Base-by-base conservation (phyloP, 2,888 invertebrate species). In the Notocelia uddmanniana region DNA sequence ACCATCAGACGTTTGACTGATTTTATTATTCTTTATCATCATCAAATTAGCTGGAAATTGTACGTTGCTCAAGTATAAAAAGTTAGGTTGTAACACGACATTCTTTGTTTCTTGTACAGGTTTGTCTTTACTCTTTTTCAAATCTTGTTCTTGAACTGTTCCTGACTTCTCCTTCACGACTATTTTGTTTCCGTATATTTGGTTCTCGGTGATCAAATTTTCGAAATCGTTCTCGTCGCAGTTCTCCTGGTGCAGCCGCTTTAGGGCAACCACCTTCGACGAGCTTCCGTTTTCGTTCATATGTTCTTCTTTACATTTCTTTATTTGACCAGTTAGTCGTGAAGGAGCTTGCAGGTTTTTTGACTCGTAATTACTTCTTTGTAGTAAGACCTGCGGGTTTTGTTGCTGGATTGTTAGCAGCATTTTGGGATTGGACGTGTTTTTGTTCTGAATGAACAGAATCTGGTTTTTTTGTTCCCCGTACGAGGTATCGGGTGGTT, bases 101-200 rank as follows among this genome's bases (percentile, higher is more conserved):
- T 87, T 93, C 76, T 90, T 92, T 6, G 86, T 75, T 69, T 92
- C 91, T 72, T 84, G 82, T 54, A 78, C 76, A 18, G 80, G 74
- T 77, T 87, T 89, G 18, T 91, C 89, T 21, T 76, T 79, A 74
- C 85, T 89, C 55, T 82, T 84, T 75, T 89, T 90, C 55, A 90
- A 78, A 69, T 92, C 89, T 80, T 91, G 89, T 74, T 93, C 91
- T 79, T 92, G 92, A 68, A 81, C 83, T 13, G 86, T 90, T 34
- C 89, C 87, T 69, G 89, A 88, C 79, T 94, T 94, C 89, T 94
- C 93, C 90, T 94, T 94, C 86, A 94, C 93, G 86, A 94, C 93
- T 86, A 94, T 94, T 85, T 94, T 94, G 77, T 94, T 93, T 76
- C 94, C 94, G 79, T 94, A 94, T 74, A 94, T 94, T 86, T 94